These are phyloP conservation scores for Zaprionus africanus DNA, from an alignment of 1,140 invertebrate species.

Conservation along the genomic window DNA sequence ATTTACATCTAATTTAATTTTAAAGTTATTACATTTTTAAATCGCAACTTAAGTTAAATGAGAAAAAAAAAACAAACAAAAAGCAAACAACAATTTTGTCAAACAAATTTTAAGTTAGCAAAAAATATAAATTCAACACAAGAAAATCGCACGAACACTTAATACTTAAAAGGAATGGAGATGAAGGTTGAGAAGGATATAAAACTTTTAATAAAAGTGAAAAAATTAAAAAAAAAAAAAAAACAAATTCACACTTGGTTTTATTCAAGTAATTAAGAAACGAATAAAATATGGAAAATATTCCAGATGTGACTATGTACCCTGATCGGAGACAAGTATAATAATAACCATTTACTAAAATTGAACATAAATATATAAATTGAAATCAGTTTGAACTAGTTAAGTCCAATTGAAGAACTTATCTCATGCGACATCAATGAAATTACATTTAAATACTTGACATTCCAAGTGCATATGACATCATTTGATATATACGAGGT, in stretches of 20 bases:
- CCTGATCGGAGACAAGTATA: neutral
- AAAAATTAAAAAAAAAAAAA: constrained; percentile 36
- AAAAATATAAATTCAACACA: constrained; percentile 50
- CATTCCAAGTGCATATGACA: neutral
- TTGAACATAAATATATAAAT: neutral
- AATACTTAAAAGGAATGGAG: constrained; percentile 60
- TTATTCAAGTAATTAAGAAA: neutral
- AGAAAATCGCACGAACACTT: constrained; percentile 52
- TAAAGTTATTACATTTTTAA: constrained; percentile 80
- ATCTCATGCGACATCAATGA: neutral
- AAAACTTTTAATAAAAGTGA: constrained; percentile 77
- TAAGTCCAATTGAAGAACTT: neutral
- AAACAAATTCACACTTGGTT: neutral
- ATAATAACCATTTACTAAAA: neutral
- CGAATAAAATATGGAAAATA: neutral
- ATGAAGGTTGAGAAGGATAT: constrained; percentile 47
- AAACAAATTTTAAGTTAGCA: constrained; percentile 54
- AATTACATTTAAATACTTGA: constrained; percentile 2
- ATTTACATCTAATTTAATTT: constrained; percentile 70
- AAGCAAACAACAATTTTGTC: constrained; percentile 58
- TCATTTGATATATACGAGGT: neutral
- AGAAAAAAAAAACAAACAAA: constrained; percentile 39
- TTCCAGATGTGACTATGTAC: neutral
- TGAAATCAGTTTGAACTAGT: neutral
- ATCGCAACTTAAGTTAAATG: constrained; percentile 30